Conservation (phyloP, 2,888 invertebrate species). For the Aphodius sticticus region DNA sequence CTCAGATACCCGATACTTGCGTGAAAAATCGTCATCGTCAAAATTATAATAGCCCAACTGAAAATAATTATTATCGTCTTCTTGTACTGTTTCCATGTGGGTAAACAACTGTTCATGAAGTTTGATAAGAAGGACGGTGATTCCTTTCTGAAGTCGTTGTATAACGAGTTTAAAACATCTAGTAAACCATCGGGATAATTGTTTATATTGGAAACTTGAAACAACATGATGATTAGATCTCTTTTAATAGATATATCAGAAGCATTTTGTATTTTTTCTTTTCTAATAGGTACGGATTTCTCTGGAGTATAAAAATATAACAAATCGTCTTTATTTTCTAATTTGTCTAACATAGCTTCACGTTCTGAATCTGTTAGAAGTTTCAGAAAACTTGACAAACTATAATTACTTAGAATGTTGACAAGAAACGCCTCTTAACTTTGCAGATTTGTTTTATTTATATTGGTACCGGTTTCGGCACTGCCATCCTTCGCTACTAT, state of each 20-base stretch:
- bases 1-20: too few relatives aligned
- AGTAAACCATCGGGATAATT: background rate
- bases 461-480: too few relatives aligned
- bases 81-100: background rate
- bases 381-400: background rate
- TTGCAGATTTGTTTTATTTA: too few relatives aligned
- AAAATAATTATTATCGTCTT: too few relatives aligned
- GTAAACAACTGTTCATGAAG: background rate
- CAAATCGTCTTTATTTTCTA: slow-evolving; percentile 14
- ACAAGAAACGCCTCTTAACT: too few relatives aligned
- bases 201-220: background rate
- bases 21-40: too few relatives aligned
- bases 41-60: too few relatives aligned
- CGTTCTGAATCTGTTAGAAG: slow-evolving; percentile 22
- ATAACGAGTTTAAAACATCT: background rate
- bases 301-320: slow-evolving; percentile 19
- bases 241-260: slow-evolving; percentile 9
- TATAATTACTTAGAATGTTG: too few relatives aligned
- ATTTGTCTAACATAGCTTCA: slow-evolving; percentile 14
- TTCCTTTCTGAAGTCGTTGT: background rate
- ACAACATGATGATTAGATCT: background rate
- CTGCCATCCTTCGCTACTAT: too few relatives aligned
- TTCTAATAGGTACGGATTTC: slow-evolving; percentile 19
- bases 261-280: slow-evolving; percentile 27
- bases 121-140: background rate